Base-by-base conservation (phyloP, 2,797 vertebrate genomes). In the Bucorvus abyssinicus region DNA sequence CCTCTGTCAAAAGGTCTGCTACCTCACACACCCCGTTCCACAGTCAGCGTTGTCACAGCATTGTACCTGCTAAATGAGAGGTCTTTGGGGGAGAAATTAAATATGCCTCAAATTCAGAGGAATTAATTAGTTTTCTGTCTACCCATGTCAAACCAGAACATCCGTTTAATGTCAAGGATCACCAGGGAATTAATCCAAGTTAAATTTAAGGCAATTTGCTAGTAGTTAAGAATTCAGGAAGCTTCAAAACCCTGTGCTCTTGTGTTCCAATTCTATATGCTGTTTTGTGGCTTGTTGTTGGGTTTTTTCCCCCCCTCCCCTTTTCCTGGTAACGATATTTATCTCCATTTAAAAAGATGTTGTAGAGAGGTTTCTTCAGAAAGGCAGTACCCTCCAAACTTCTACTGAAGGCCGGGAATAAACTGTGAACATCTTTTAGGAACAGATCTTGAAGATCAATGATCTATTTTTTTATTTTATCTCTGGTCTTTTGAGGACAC, bases 121-220 rank as follows among this genome's bases (percentile, higher is more conserved):
- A 96, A 95, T 97, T 96, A 94, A 96, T 95, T 96, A 96, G 94
- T 93, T 96, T 96, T 93, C 93, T 93, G 91, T 92, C 96, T 96
- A 90, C 94, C 88, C 91, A 36, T 95, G 95, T 97, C 95, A 94
- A 94, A 86, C 65, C 85, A 93, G 82, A 90, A 83, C 81, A 87
- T 81, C 85, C 38, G 19, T 84, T 89, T 93, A 94, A 85, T 71
- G 90, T 77, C 95, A 84, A 55, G 53, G 88, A 87, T 75, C 95
- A 87, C 74, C 2, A 50, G 74, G 93, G 76, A 85, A 91, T 84
- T 55, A 68, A 83, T 81, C 76, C 94, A 84, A 90, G 86, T 93
- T 94, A 86, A 96, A 96, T 95, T 96, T 96, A 95, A 82, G 91
- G 91, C 93, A 91, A 68, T 79, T 92, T 86, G 78, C 89, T 80